Base-by-base conservation (phyloP, 2,113 vertebrate genomes). In the Laticauda laticaudata region DNA sequence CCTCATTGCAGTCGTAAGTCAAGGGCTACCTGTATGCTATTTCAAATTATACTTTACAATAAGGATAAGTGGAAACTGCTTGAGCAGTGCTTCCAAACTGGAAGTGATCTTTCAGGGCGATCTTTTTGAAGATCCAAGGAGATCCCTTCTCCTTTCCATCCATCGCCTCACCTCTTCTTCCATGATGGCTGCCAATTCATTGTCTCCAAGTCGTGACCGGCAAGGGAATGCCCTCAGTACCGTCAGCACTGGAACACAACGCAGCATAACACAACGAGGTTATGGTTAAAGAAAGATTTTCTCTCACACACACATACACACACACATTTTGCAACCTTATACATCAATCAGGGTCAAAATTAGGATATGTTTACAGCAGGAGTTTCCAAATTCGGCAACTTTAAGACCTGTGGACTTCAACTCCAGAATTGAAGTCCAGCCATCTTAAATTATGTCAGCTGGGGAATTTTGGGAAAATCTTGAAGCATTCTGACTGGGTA, bases 151-250 rank as follows among this genome's bases (percentile, higher is more conserved):
- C 56, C 0, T 15, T 59, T 34, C 39, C 29, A 4, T n/a, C n/a
- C 21, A 34, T 18, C 2, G 24, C 89, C 43, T 95, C 94, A 99
- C 99, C 99, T 99, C 99, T 95, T 99, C 99, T 93, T 99, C 99
- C 0, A 98, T 97, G 0, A 98, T 95, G 0, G 98, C 97, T 0
- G 98, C 99, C 0, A 97, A 93, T 0, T 99, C 99, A 0, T 96
- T 95, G 5, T 99, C 99, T 0, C 97, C 98, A 61, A 99, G 96
- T 93, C 99, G 98, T 18, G 98, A 98, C 86, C 99, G 98, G 95
- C 99, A 99, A 0, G 99, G 99, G 94, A 99, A 99, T 11, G 99
- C 99, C 93, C 99, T 96, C 11, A 99, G 97, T 86, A 99, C 98
- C 0, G 99, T 99, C 93, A 99, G 97, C 97, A 99, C 99, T 99